Percentiles rank a stretch among this genome's conserved stretches.
Conservation (phyloP, 2,888 invertebrate genomes). For the Drosophila meridiana region DNA sequence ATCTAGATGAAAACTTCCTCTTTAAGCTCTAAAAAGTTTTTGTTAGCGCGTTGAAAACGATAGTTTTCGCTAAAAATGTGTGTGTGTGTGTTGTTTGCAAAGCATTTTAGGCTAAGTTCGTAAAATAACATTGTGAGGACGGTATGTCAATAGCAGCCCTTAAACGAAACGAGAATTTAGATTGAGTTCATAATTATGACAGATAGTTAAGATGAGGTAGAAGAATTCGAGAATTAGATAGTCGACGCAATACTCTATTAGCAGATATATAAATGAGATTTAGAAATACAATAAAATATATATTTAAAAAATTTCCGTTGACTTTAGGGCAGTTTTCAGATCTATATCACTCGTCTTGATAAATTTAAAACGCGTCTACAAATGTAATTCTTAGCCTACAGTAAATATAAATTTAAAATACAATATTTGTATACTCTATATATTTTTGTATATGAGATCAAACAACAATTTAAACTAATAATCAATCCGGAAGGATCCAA, state of each 20-base stretch:
- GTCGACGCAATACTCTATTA: too few species aligned
- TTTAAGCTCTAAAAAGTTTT: conserved; percentile 45
- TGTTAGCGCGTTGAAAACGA: conserved; percentile 20
- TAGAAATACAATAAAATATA: neutral
- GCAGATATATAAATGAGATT: neutral
- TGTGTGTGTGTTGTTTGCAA: conserved; percentile 24
- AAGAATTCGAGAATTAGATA: neutral
- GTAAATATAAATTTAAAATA: too few species aligned
- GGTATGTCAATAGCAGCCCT: conserved; percentile 1
- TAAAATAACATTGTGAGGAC: conserved; percentile 12
- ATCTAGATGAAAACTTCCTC: conserved; percentile 60
- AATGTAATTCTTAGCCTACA: too few species aligned
- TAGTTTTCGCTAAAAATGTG: conserved; percentile 23
- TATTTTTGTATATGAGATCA: too few species aligned
- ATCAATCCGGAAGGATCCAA: too few species aligned
- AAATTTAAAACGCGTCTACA: too few species aligned
- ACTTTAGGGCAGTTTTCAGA: too few species aligned
- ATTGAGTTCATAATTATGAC: conserved; percentile 9
- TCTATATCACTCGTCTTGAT: too few species aligned
- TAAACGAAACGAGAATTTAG: conserved; percentile 10
- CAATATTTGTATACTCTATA: too few species aligned
- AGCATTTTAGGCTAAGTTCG: conserved; percentile 28
- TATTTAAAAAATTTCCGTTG: too few species aligned
- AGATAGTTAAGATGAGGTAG: neutral
- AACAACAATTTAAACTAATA: too few species aligned